A percentile compares a stretch with the other conserved stretches of the same genome.
These are phyloP conservation scores for Ibycter americanus DNA, from an alignment of 2,797 vertebrate genomes.

Conservation along the genomic window DNA sequence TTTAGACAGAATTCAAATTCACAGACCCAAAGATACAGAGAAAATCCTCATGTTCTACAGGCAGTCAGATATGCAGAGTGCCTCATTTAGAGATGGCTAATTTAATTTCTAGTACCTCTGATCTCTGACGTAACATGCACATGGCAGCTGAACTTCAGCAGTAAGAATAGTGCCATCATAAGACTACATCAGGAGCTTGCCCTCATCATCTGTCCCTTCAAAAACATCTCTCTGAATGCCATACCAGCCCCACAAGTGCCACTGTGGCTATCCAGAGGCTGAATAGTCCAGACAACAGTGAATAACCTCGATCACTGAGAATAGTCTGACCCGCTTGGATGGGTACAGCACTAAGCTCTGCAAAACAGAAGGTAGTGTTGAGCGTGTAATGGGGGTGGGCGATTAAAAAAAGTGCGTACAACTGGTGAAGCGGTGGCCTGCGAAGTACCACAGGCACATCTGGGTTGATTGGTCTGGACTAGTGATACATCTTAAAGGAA, in stretches of 20 bases:
- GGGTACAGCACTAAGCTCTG: background rate
- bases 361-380: background rate
- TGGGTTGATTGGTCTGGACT: background rate
- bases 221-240: background rate
- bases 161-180: fast-evolving
- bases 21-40: background rate
- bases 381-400: fast-evolving
- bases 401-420: background rate
- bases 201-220: background rate
- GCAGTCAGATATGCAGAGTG: background rate
- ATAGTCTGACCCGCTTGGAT: background rate
- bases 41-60: background rate
- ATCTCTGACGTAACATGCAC: background rate
- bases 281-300: background rate
- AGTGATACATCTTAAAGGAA: background rate
- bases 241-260: too few relatives aligned
- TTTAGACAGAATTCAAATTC: background rate
- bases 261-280: background rate
- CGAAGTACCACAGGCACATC: background rate
- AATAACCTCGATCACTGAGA: background rate
- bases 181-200: background rate
- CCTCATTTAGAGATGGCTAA: background rate
- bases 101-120: background rate
- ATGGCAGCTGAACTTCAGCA: background rate
- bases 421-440: background rate